phyloP scores from a whole-genome alignment of 2,888 invertebrate species.

The Agrochola macilenta region DNA sequence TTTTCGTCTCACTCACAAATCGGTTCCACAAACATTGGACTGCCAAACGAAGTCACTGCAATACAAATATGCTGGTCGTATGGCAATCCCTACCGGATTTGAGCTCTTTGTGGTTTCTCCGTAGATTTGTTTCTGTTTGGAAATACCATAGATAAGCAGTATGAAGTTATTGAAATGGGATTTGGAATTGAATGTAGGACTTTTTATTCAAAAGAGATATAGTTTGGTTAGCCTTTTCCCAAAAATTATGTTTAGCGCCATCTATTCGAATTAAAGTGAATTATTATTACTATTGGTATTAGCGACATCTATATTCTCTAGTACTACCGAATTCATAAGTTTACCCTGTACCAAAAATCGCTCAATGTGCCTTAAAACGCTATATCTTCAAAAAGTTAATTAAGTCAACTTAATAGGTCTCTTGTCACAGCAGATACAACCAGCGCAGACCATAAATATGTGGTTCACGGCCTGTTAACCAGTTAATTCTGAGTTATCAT shows the following conservation, averaged over 20 bases:
- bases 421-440: no score
- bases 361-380: no score
- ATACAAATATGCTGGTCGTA: slow-evolving; percentile 29
- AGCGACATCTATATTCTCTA: no score
- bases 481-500: neutral
- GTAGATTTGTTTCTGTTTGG: slow-evolving; percentile 6
- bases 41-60: slow-evolving; percentile 10
- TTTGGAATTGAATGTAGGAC: neutral
- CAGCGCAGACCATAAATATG: neutral
- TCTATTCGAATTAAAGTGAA: no score
- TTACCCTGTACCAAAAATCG: no score
- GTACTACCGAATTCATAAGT: no score
- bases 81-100: slow-evolving; percentile 12
- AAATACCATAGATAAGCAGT: neutral
- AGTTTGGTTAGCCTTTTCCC: neutral
- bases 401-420: neutral
- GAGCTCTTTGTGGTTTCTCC: neutral
- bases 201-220: neutral
- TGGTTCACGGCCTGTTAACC: neutral
- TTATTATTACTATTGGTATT: no score
- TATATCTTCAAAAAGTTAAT: no score
- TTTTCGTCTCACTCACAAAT: slow-evolving; percentile 24
- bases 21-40: slow-evolving; percentile 31
- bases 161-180: neutral
- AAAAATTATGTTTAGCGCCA: neutral